Evolutionary conservation across 2,888 invertebrate species (phyloP).

Genomic region (Latrodectus elegans): DNA sequence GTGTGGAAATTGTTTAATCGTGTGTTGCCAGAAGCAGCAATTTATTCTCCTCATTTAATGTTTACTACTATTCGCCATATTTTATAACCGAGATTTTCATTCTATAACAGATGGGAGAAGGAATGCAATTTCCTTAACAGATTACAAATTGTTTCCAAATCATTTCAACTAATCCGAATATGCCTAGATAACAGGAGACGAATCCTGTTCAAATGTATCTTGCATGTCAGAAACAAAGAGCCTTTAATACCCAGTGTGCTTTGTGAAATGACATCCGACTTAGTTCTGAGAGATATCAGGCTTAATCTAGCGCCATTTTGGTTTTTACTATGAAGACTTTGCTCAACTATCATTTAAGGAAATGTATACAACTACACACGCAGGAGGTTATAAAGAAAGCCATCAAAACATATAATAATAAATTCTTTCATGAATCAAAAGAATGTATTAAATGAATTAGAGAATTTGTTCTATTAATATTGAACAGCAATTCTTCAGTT

Average conservation of each 20-base stretch:
- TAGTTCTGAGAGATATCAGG: constrained; percentile 18
- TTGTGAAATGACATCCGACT: constrained; percentile 34
- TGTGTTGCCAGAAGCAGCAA: constrained; percentile 28
- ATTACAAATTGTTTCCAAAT: constrained; percentile 58
- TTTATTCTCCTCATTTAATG: constrained; percentile 23
- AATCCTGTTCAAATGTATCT: constrained; percentile 35
- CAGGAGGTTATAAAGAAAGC: no score
- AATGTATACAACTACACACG: no score
- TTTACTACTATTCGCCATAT: constrained; percentile 40
- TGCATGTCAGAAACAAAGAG: constrained; percentile 39
- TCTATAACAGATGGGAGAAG: constrained; percentile 43
- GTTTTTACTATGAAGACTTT: background rate
- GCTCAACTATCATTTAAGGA: no score
- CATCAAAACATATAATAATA: no score
- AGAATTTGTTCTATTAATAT: no score
- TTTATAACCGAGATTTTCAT: constrained; percentile 36
- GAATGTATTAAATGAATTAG: no score
- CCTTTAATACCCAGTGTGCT: constrained; percentile 36
- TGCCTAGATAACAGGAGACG: constrained; percentile 45
- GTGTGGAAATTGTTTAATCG: constrained; percentile 39
- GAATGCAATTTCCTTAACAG: constrained; percentile 43
- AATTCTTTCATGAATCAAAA: no score
- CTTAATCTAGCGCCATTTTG: constrained; percentile 32
- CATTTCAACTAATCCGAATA: constrained; percentile 61
- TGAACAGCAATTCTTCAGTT: no score